Evolutionary conservation across 2,888 invertebrate species (phyloP).

Genomic region (Chydorus sphaericus): DNA sequence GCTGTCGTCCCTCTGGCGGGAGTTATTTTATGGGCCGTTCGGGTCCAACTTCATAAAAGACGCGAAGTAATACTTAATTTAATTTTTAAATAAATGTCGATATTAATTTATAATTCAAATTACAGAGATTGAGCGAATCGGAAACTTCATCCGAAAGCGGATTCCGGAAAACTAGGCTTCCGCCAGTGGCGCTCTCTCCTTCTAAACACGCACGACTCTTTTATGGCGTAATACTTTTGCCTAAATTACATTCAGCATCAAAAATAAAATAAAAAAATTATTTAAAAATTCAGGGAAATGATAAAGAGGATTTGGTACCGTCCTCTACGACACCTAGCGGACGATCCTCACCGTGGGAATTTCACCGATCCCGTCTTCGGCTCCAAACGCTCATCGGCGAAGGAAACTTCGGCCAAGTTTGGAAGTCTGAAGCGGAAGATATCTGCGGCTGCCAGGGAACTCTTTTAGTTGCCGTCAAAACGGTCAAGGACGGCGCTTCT

Average conservation of each 20-base stretch:
- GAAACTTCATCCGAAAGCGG: slow-evolving; percentile 34
- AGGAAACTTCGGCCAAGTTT: slow-evolving; percentile 72
- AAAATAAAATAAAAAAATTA: neutral
- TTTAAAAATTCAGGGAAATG: slow-evolving; percentile 5
- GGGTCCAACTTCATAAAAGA: neutral
- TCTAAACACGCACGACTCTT: slow-evolving; percentile 4
- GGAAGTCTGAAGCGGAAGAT: slow-evolving; percentile 73
- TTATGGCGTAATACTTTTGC: too few relatives aligned
- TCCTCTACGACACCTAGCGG: neutral
- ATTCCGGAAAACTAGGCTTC: slow-evolving; percentile 11
- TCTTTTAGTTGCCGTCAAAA: slow-evolving; percentile 69
- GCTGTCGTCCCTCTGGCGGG: slow-evolving; percentile 14
- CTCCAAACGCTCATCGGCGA: slow-evolving; percentile 65
- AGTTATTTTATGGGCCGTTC: slow-evolving; percentile 4
- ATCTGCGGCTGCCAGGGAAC: slow-evolving; percentile 58
- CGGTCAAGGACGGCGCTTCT: slow-evolving; percentile 60
- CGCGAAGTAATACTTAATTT: slow-evolving; percentile 14
- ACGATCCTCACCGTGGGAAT: slow-evolving; percentile 41
- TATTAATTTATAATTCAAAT: slow-evolving; percentile 9
- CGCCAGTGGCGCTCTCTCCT: slow-evolving; percentile 3
- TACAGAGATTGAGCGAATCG: slow-evolving; percentile 35
- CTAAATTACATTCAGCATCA: too few relatives aligned
- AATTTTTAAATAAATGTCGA: neutral
- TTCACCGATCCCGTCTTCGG: slow-evolving; percentile 58
- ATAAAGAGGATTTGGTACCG: slow-evolving; percentile 13